These are phyloP conservation scores for Enteromius treurensis DNA, from an alignment of 2,797 vertebrate species.

Conservation along the genomic window DNA sequence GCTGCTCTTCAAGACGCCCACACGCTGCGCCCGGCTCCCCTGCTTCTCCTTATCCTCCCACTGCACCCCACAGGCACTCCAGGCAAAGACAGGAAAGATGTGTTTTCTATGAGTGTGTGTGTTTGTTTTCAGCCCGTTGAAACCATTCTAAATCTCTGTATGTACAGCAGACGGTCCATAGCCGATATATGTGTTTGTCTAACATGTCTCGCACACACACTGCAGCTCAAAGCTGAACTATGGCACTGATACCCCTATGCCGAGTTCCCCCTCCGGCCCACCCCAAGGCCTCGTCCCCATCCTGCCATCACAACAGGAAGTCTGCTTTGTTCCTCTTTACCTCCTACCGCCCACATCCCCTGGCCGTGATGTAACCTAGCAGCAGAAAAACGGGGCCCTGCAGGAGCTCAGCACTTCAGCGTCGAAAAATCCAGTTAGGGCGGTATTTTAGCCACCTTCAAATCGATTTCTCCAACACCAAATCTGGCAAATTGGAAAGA, in stretches of 20 bases:
- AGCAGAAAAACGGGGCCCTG: conserved; percentile 66
- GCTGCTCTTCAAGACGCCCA: conserved; percentile 84
- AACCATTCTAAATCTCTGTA: conserved; percentile 36
- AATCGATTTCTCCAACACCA: conserved; percentile 58
- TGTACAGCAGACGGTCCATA: conserved; percentile 12
- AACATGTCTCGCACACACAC: conserved; percentile 3
- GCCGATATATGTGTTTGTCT: not conserved
- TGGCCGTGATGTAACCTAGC: conserved; percentile 75
- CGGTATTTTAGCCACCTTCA: conserved; percentile 52
- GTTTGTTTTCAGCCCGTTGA: conserved; percentile 39
- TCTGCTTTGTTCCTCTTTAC: conserved; percentile 67
- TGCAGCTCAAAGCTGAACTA: conserved; percentile 42
- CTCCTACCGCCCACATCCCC: conserved; percentile 58
- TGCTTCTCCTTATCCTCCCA: conserved; percentile 61
- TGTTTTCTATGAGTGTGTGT: conserved; percentile 48
- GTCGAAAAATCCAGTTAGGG: conserved; percentile 70
- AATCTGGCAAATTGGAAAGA: conserved; percentile 53
- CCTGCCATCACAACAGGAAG: conserved; percentile 72
- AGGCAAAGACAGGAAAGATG: conserved; percentile 58
- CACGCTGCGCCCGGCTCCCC: conserved; percentile 69
- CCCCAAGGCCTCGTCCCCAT: conserved; percentile 58
- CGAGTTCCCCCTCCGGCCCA: conserved; percentile 41
- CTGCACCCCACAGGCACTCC: conserved; percentile 76
- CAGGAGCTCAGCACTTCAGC: conserved; percentile 57
- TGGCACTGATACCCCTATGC: conserved; percentile 40